Evolutionary conservation across 2,888 invertebrate genomes (phyloP), one percentile per base, ranked within the genome.

Genomic region (Hypsopygia costalis): DNA sequence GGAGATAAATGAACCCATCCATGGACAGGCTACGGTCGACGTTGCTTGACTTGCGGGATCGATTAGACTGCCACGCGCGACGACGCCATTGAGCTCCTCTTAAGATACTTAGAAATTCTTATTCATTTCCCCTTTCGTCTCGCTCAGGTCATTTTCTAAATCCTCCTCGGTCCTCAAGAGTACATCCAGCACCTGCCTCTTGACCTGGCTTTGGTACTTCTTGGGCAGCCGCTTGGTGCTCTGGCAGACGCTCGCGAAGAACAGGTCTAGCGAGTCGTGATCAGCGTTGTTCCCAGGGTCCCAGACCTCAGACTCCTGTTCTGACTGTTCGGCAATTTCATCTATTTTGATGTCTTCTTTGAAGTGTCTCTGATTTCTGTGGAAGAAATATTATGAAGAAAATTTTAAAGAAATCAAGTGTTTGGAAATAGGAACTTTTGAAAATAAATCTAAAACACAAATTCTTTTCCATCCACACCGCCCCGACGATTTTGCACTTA

Each of bases 211-310:
- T 57, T 81, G 85, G 37, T 62, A 55, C 29, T 57, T 65, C 27
- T 60, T 52, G 2, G 86, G 80, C 21, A 88, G 61, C 1, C 85
- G 62, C 51, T 72, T 74, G 25, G 78, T 68, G 58, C 83, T 82
- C 51, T 81, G 81, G 53, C 87, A 87, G 36, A 87, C 80, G 55
- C 83, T 83, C 8, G 87, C 86, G 49, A 88, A 88, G 69, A 86
- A 88, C 53, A 88, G 58, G 27, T 87, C 87, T 16, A 88, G 46
- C 1, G 81, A 69, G 39, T 81, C 81, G 12, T 71, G 58, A 34
- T 70, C 78, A 1, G 36, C 39, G 25, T 29, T 21, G 43, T 44
- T 45, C 10, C 52, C 55, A 0, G 69, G 61, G 25, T 78, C 78
- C 82, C 77, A 79, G n/a, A 46, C 42, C 11, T 66, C 69, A 0